Conservation (phyloP, 2,113 vertebrate species). For the Syngnathus scovelli region DNA sequence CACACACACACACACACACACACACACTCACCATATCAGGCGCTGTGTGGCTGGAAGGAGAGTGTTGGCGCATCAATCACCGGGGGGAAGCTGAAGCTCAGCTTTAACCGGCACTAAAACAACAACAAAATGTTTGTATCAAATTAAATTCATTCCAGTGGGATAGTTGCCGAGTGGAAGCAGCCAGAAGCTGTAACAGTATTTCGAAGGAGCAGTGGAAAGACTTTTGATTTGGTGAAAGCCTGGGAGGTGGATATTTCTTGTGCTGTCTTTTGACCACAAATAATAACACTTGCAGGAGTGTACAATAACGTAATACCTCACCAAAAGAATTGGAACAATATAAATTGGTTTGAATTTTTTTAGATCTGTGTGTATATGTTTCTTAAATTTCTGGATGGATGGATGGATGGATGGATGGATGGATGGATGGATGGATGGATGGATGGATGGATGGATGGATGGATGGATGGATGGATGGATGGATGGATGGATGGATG, state of each 20-base stretch:
- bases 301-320: background rate
- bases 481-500: too few species aligned
- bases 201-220: slow-evolving; percentile 4
- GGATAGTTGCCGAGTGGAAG: slow-evolving; percentile 6
- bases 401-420: background rate
- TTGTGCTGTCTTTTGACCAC: background rate
- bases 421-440: too few species aligned
- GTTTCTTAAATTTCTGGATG: background rate
- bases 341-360: background rate
- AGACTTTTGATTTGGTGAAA: slow-evolving; percentile 8
- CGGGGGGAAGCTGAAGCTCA: slow-evolving; percentile 19
- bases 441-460: too few species aligned
- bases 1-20: slow-evolving; percentile 20
- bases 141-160: slow-evolving; percentile 19
- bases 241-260: background rate
- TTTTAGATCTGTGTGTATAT: background rate
- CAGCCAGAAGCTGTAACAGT: slow-evolving; percentile 8
- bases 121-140: slow-evolving; percentile 19
- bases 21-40: slow-evolving; percentile 28
- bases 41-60: slow-evolving; percentile 15
- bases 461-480: too few species aligned
- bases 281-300: background rate
- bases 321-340: background rate
- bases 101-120: slow-evolving; percentile 4
- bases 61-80: slow-evolving; percentile 12